These are phyloP conservation scores for Hermodice carunculata DNA, from an alignment of 2,888 invertebrate species.

Conservation along the genomic window DNA sequence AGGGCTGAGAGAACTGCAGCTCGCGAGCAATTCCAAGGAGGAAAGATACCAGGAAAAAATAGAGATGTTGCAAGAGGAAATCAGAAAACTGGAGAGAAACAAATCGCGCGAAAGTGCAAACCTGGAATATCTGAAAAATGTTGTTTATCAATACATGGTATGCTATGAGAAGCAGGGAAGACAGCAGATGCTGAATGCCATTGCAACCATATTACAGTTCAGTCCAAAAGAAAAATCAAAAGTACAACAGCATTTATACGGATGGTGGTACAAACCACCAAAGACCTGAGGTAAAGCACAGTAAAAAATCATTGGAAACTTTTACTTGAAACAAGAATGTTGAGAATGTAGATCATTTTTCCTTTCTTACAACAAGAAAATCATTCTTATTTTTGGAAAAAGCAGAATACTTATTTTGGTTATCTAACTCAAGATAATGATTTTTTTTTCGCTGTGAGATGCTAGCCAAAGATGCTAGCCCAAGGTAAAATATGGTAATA, in stretches of 20 bases:
- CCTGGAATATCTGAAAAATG: slow-evolving; percentile 91
- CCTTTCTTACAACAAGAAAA: too few species aligned
- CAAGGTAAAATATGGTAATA: too few species aligned
- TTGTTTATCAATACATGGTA: slow-evolving; percentile 84
- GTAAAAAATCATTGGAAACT: too few species aligned
- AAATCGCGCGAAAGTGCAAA: slow-evolving; percentile 85
- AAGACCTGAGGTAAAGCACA: too few species aligned
- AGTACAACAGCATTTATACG: slow-evolving; percentile 17
- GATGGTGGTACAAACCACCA: too few species aligned
- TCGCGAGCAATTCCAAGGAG: slow-evolving; percentile 63
- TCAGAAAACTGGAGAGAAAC: slow-evolving; percentile 69
- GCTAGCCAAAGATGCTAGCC: too few species aligned
- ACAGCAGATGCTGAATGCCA: slow-evolving; percentile 89
- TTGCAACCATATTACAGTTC: slow-evolving; percentile 87
- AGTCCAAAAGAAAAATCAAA: slow-evolving; percentile 77
- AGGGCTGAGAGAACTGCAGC: slow-evolving; percentile 73
- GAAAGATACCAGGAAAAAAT: slow-evolving; percentile 72
- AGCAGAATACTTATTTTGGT: too few species aligned
- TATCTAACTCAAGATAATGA: too few species aligned
- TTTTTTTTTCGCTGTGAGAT: too few species aligned
- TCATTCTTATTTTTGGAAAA: too few species aligned
- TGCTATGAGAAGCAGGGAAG: slow-evolving; percentile 79
- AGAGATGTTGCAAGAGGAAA: slow-evolving; percentile 72
- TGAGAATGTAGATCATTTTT: too few species aligned
- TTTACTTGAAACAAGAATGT: too few species aligned